Base-by-base conservation (phyloP, 1,140 invertebrate species). In the Drosophila serrata region DNA sequence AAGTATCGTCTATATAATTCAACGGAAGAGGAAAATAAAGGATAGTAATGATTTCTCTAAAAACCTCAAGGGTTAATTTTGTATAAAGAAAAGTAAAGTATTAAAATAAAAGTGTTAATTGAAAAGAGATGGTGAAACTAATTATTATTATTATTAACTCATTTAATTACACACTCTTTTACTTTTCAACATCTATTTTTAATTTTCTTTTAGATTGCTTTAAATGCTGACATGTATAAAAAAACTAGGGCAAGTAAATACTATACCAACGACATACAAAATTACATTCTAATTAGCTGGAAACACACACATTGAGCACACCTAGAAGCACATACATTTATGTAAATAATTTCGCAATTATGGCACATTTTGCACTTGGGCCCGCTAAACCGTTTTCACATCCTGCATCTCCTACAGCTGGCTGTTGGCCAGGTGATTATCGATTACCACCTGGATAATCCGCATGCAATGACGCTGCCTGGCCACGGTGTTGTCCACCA, bases 401-500 rank as follows among this genome's bases (percentile, higher is more conserved):
- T 67, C 7, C 19, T 13, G 7, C 2, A 48, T 9, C 13, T 12
- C 49, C 70, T 60, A 91, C 15, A 87, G 80, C 61, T 87, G 84
- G n/a, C 75, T 82, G 46, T 82, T 91, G 57, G 76, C 81, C 70
- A 92, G 56, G 69, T 91, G 81, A 31, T 90, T 91, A 33, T 92
- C 88, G 39, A 92, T 91, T 6, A 92, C 77, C 61, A 81, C 68
- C 62, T 92, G 91, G 53, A 92, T 92, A 33, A 91, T 84, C 11
- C 82, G 27, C 74, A 92, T 73, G 35, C 91, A 92, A n/a, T 92
- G 85, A 1, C 82, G 77, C 74, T 92, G 91, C 22, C 88, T 77
- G 55, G 85, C 85, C 46, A 79, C 77, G 6, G 91, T 91, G 19
- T 92, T 92, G 35, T 92, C 91, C 9, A 92, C 80, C n/a, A 92